Conservation (phyloP, 2,888 invertebrate genomes). For the Lampropteryx suffumata region DNA sequence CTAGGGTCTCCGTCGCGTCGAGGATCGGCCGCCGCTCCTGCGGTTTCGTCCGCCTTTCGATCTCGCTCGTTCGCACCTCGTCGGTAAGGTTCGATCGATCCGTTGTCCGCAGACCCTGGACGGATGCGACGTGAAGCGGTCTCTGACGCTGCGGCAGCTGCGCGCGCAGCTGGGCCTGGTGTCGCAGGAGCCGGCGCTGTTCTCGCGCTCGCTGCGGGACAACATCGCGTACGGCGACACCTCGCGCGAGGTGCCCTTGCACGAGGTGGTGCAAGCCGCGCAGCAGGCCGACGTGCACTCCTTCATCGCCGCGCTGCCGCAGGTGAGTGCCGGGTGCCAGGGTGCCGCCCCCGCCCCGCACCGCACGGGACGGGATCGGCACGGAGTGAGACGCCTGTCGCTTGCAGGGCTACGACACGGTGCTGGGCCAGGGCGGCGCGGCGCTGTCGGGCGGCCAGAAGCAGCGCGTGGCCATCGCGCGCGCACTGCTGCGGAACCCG, state of each 20-base stretch:
- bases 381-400: neutral
- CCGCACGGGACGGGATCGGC: neutral
- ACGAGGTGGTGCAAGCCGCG: slow-evolving; percentile 88
- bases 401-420: slow-evolving; percentile 85
- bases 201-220: slow-evolving; percentile 90
- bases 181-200: slow-evolving; percentile 92
- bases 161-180: slow-evolving; percentile 90
- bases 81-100: too few relatives aligned
- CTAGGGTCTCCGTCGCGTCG: too few relatives aligned
- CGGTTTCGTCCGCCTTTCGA: slow-evolving; percentile 25
- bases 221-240: slow-evolving; percentile 95
- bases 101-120: slow-evolving; percentile 72
- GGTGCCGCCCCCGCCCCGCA: too few relatives aligned
- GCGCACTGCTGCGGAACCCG: slow-evolving; percentile 86
- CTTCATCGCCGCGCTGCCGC: slow-evolving; percentile 87
- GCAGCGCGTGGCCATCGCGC: slow-evolving; percentile 88
- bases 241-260: slow-evolving; percentile 81
- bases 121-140: slow-evolving; percentile 79
- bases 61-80: slow-evolving; percentile 46
- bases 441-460: slow-evolving; percentile 90
- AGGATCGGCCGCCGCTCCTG: too few relatives aligned
- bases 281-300: slow-evolving; percentile 89
- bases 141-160: slow-evolving; percentile 85
- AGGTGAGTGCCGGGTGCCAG: slow-evolving; percentile 63
- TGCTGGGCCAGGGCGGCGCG: slow-evolving; percentile 84